Conservation (phyloP, 2,797 vertebrate species). For the Nannoperca obscura region DNA sequence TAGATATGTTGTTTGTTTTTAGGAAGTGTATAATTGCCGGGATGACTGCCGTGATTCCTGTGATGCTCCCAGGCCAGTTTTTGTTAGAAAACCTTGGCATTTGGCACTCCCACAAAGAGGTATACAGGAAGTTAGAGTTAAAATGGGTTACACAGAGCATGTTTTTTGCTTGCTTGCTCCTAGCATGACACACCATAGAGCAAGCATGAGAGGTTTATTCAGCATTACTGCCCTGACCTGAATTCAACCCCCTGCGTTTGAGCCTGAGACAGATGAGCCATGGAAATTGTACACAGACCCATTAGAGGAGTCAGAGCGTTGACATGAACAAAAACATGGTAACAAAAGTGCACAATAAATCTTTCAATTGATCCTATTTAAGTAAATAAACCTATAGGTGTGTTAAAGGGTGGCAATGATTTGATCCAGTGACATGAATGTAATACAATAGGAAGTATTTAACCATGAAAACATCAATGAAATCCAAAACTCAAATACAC, state of each 20-base stretch:
- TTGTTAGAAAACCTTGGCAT: slow-evolving; percentile 52
- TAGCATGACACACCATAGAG: slow-evolving; percentile 8
- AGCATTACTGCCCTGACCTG: slow-evolving; percentile 52
- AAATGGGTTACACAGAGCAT: slow-evolving; percentile 46
- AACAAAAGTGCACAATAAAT: background rate
- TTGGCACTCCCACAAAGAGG: slow-evolving; percentile 69
- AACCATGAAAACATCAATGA: slow-evolving; percentile 36
- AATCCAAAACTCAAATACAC: slow-evolving; percentile 17
- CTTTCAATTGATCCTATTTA: background rate
- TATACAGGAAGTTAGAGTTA: slow-evolving; percentile 59
- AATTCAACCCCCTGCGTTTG: slow-evolving; percentile 33
- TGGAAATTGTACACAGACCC: slow-evolving; percentile 34
- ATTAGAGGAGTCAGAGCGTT: slow-evolving; percentile 16
- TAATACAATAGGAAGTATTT: slow-evolving; percentile 1
- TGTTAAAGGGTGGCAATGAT: background rate
- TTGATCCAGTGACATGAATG: slow-evolving; percentile 14
- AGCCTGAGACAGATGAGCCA: slow-evolving; percentile 40
- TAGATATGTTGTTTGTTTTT: slow-evolving; percentile 48
- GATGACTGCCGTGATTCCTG: slow-evolving; percentile 47
- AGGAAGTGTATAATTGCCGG: slow-evolving; percentile 48
- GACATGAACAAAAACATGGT: slow-evolving; percentile 4
- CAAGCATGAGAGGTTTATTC: slow-evolving; percentile 26
- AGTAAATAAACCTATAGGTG: background rate
- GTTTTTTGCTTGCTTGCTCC: slow-evolving; percentile 23
- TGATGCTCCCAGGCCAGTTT: slow-evolving; percentile 53